Base-by-base conservation (phyloP, 2,888 invertebrate genomes). In the Eristalinus sepulchralis region DNA sequence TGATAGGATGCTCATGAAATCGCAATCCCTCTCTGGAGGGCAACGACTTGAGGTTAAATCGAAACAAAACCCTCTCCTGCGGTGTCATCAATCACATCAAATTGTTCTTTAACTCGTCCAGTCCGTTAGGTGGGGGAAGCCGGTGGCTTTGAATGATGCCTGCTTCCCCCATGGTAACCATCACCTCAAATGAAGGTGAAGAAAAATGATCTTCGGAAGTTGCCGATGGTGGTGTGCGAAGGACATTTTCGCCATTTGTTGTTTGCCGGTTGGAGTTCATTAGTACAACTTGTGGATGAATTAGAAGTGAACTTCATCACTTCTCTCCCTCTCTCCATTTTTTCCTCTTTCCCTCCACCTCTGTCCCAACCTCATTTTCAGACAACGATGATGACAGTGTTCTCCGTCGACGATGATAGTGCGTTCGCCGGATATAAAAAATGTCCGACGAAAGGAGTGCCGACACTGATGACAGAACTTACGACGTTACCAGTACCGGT, bases 51-150 rank as follows among this genome's bases (percentile, higher is more conserved):
- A 68, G 70, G 83, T 83, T 80, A 83, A 73, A 59, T 22, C 27
- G 62, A 59, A 80, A 75, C 64, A 66, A 53, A 71, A 72, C 67
- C 60, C 63, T 57, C 71, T 20, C 20, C 33, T 10, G 13, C 47
- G 67, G 67, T 5, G 5, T 84, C 84, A 84, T 84, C 71, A 84
- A 84, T 84, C 84, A 84, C 64, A 24, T 36, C 22, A 24, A 75
- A 66, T 76, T 70, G 80, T 39, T 67, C 66, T 83, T 67, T 60
- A 76, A 76, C 60, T 79, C 24, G 70, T 72, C 79, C 70, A 63
- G 66, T 33, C 63, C 22, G 11, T 17, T 33, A 27, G 27, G 17
- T 24, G 55, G 36, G 63, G 31, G 36, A 20, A 10, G 70, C 39
- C 27, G 59, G 60, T 34, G 39, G 36, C 64, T 36, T 34, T n/a